A percentile compares a stretch with the other conserved stretches of the same genome.
These are phyloP conservation scores for Hirundo rustica DNA, from an alignment of 2,797 vertebrate species.

Conservation along the genomic window DNA sequence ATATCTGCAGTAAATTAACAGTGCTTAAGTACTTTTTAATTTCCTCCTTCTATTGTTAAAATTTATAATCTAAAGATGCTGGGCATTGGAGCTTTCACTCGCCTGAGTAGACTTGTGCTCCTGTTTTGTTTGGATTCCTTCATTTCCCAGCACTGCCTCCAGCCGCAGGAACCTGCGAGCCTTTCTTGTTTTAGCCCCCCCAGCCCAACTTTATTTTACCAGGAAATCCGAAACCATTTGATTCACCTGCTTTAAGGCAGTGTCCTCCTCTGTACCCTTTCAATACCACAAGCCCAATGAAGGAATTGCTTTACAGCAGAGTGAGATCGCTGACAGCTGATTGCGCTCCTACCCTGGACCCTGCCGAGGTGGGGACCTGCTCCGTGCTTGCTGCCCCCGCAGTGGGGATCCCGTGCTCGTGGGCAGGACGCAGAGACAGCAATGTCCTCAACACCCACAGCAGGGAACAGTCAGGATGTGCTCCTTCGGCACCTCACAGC, in stretches of 20 bases:
- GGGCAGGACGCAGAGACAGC: rapidly evolving
- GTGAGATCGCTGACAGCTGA: not conserved
- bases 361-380: not conserved
- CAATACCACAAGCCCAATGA: not conserved
- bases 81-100: not conserved
- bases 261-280: not conserved
- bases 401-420: rapidly evolving
- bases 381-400: not conserved
- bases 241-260: not conserved
- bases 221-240: not conserved
- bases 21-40: not conserved
- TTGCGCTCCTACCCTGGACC: not conserved
- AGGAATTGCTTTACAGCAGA: not conserved
- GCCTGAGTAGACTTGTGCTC: not conserved
- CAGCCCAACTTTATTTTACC: not conserved
- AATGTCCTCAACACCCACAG: not conserved
- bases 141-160: not conserved
- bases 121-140: not conserved
- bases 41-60: not conserved
- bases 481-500: not conserved
- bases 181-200: not conserved
- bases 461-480: rapidly evolving
- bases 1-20: not conserved
- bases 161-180: not conserved
- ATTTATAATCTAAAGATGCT: not conserved